Base-by-base conservation (phyloP, 2,113 vertebrate species). In the Dipodomys stephensi region DNA sequence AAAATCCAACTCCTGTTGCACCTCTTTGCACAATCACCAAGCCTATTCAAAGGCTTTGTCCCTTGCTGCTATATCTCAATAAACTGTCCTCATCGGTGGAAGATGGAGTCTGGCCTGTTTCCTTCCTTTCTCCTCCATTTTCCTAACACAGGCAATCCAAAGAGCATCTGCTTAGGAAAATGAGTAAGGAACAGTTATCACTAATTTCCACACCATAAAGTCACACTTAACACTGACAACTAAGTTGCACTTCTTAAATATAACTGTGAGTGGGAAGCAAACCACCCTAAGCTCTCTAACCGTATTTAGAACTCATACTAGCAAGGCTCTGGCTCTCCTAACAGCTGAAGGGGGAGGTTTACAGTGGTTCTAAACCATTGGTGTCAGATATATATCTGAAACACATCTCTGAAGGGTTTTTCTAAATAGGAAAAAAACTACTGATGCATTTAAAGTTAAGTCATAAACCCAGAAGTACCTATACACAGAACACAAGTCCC, bases 391-490 rank as follows among this genome's bases (percentile, higher is more conserved):
- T 7, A 7, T 19, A 77, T 46, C 27, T 30, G 72, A 92, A 86
- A 62, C 18, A 12, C 2, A 78, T 27, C 13, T 39, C 72, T 35
- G 20, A 83, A 39, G 3, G 9, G 22, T 79, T 82, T 15, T 65
- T 27, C 65, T 67, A 77, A 74, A 53, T 16, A 80, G 49, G 68
- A 46, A 88, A 92, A 67, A 88, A 92, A 67, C n/a, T 30, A 72
- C 28, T 4, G 15, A 64, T 74, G 3, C 20, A 77, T 72, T 89
- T 94, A 76, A 78, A 94, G 39, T 81, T 72, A 83, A 92, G 30
- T 46, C 39, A 74, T n/a, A 44, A 80, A n/a, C 57, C 11, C 15
- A 87, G n/a, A 68, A 90, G 3, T 10, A 60, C 32, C 71, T 32
- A 5, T 11, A 20, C 1, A 57, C 53, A 25, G 28, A 57, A 79